A percentile compares a stretch with the other conserved stretches of the same genome.
Evolutionary conservation across 2,888 invertebrate genomes (phyloP).

Genomic region (Dolichopus griseipennis): DNA sequence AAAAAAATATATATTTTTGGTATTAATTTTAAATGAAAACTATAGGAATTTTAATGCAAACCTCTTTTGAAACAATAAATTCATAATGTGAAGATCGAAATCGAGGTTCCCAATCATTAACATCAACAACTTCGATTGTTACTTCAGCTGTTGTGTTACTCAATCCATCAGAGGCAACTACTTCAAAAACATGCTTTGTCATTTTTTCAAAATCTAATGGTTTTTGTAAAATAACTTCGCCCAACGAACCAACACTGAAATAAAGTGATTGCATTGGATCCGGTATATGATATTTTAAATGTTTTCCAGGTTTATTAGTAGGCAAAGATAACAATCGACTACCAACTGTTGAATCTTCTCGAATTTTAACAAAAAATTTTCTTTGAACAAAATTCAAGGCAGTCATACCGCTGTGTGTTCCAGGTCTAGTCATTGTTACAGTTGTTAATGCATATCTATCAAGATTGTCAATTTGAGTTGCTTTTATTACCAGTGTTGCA

Average conservation of each 20-base stretch:
- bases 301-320: conserved; percentile 57
- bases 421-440: conserved; percentile 52
- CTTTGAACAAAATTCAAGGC: conserved; percentile 55
- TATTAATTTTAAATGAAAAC: not conserved
- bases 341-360: conserved; percentile 69
- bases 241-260: conserved; percentile 68
- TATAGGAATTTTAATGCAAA: conserved; percentile 25
- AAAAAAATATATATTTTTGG: conserved; percentile 23
- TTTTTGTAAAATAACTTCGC: conserved; percentile 67
- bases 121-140: conserved; percentile 71
- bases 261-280: conserved; percentile 63
- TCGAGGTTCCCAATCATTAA: conserved; percentile 89
- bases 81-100: conserved; percentile 83
- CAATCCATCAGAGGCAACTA: conserved; percentile 65
- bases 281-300: conserved; percentile 65
- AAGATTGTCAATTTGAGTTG: conserved; percentile 73
- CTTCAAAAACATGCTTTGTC: conserved; percentile 64
- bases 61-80: conserved; percentile 49
- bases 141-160: conserved; percentile 76
- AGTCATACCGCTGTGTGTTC: conserved; percentile 48
- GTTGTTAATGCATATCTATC: conserved; percentile 83
- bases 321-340: conserved; percentile 61
- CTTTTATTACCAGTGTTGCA: conserved; percentile 72
- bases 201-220: conserved; percentile 70
- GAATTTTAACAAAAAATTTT: conserved; percentile 59